A percentile compares a stretch with the other conserved stretches of the same genome.
Conservation (phyloP, 2,113 vertebrate species). For the Pitta sordida region DNA sequence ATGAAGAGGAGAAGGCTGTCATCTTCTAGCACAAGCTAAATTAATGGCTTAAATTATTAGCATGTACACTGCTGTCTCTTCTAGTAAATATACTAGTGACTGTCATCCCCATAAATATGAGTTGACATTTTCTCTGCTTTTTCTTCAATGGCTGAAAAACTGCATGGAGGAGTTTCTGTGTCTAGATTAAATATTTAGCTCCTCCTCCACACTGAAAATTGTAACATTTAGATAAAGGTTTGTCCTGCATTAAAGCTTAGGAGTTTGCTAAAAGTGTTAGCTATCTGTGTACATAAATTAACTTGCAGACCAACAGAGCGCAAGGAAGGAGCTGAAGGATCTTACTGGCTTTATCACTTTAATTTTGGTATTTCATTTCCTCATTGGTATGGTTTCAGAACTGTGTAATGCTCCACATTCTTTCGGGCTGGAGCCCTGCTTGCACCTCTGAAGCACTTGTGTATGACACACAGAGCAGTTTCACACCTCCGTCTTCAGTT, state of each 20-base stretch:
- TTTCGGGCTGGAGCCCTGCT: neutral
- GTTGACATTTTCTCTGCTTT: neutral
- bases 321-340: neutral
- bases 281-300: neutral
- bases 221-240: neutral
- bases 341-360: neutral
- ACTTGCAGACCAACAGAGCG: neutral
- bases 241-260: neutral
- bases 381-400: neutral
- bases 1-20: conserved; percentile 38
- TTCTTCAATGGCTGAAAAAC: neutral
- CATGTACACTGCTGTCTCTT: conserved; percentile 27
- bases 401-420: neutral
- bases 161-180: neutral
- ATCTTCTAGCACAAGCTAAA: conserved; percentile 42
- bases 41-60: conserved; percentile 60
- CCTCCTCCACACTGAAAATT: neutral
- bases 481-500: neutral
- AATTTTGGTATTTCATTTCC: neutral
- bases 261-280: neutral
- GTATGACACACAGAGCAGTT: neutral
- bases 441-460: neutral
- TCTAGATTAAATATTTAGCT: neutral
- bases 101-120: conserved; percentile 23
- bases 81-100: neutral